A percentile compares a stretch with the other conserved stretches of the same genome.
phyloP scores from a whole-genome alignment of 2,888 invertebrate genomes.

The Mesorhabditis belari region DNA sequence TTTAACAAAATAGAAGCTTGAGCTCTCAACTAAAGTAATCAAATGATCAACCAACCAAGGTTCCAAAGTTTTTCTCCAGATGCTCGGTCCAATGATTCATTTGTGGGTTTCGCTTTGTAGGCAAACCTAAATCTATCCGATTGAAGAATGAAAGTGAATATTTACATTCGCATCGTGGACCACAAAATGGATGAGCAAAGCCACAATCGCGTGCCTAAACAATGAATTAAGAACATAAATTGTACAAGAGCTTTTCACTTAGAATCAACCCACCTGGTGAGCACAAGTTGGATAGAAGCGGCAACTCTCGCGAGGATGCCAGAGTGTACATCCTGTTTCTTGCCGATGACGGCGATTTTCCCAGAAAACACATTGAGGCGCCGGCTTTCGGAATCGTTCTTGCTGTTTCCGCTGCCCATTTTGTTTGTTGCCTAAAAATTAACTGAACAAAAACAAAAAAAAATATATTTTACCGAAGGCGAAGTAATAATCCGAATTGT shows the following conservation, averaged over 20 bases:
- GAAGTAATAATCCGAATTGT: too few relatives aligned
- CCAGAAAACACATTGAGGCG: conserved; percentile 5
- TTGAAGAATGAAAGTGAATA: too few relatives aligned
- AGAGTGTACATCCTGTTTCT: background rate
- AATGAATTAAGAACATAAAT: background rate
- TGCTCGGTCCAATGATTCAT: background rate
- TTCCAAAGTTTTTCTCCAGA: background rate
- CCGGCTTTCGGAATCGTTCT: conserved; percentile 1
- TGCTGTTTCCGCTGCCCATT: too few relatives aligned
- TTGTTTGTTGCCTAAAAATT: background rate
- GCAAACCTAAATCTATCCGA: too few relatives aligned
- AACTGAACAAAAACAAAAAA: background rate
- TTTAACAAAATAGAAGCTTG: too few relatives aligned
- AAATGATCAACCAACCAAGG: background rate
- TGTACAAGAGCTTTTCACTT: background rate
- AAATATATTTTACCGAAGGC: background rate
- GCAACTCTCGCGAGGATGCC: conserved; percentile 3
- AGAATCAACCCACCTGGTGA: background rate
- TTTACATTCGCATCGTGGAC: background rate
- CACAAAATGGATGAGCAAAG: background rate
- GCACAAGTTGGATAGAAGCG: background rate
- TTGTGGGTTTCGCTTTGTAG: background rate
- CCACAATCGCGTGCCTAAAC: background rate
- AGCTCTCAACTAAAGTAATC: too few relatives aligned
- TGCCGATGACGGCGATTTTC: conserved; percentile 1